phyloP scores from a whole-genome alignment of 2,113 vertebrate genomes.

The Cololabis saira region DNA sequence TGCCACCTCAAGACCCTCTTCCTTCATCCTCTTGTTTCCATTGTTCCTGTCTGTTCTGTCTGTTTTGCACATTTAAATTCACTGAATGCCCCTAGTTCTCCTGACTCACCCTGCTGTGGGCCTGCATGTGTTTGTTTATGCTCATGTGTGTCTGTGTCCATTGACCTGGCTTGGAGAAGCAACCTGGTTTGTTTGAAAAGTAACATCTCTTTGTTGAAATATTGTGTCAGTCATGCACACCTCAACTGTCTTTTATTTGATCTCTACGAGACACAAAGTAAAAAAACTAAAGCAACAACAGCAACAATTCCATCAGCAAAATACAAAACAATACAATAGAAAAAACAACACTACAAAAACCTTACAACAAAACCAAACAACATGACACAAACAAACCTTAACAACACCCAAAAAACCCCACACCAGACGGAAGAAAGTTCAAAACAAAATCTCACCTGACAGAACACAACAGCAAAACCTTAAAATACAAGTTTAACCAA shows the following conservation, averaged over 20 bases:
- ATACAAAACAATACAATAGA: no score
- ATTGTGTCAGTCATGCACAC: background rate
- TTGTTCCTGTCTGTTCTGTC: conserved; percentile 58
- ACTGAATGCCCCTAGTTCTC: conserved; percentile 45
- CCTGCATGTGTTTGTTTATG: conserved; percentile 35
- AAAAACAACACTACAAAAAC: no score
- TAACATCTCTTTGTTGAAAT: background rate
- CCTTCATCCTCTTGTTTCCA: conserved; percentile 25
- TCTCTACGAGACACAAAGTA: no score
- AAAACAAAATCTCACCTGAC: no score
- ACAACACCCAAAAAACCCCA: no score
- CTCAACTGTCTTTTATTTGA: background rate
- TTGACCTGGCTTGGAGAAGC: conserved; percentile 65
- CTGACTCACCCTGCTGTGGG: conserved; percentile 60
- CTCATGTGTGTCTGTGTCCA: conserved; percentile 35
- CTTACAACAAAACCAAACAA: no score
- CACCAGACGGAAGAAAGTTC: no score
- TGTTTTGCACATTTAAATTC: conserved; percentile 41
- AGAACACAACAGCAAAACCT: no score
- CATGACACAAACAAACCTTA: no score
- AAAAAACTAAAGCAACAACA: no score
- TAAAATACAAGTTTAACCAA: no score
- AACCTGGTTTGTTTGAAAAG: conserved; percentile 71
- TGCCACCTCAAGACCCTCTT: conserved; percentile 43
- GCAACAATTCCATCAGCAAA: no score